Evolutionary conservation across 2,113 vertebrate genomes (phyloP), one percentile per base, ranked within the genome.

Genomic region (Bostrychus sinensis): DNA sequence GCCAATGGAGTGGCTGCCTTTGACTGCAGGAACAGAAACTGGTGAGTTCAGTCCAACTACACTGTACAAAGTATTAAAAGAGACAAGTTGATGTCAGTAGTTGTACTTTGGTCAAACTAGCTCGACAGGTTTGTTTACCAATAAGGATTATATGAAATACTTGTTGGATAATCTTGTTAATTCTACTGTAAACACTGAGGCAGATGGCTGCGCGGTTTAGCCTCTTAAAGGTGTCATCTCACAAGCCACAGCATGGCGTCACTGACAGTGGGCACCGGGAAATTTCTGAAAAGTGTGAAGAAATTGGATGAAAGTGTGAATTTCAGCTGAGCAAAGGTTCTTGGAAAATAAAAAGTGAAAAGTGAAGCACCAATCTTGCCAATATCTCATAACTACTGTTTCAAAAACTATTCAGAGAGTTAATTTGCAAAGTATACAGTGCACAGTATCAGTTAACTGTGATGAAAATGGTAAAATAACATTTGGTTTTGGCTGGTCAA

Each of bases 21-120:
- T 0, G 97, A 99, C 87, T 97, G 97, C 89, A 91, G 97, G 62
- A 98, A 98, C 84, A 91, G 96, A 14, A 96, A 97, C 84, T 98
- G 97, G 97, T 98, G 75, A 94, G 94, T 82, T n/a, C n/a, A n/a
- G n/a, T n/a, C n/a, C n/a, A n/a, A 17, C 1, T 26, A 28, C 25
- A 7, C 13, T 16, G 43, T 19, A 6, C 19, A 45, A 20, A 48
- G 11, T 25, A 8, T 20, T 19, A n/a, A n/a, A n/a, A 12, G 11
- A 39, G 14, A 39, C n/a, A n/a, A n/a, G n/a, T 25, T 32, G n/a
- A 8, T 16, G n/a, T 5, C 2, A 7, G 17, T 55, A 17, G 17
- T 55, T 55, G n/a, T 34, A 36, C 7, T 19, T 16, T 20, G 39
- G 34, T 36, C 16, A 13, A 30, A 30, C 20, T 34, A 14, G 20